phyloP scores from a whole-genome alignment of 2,888 invertebrate genomes.

The Lutraria lutraria region DNA sequence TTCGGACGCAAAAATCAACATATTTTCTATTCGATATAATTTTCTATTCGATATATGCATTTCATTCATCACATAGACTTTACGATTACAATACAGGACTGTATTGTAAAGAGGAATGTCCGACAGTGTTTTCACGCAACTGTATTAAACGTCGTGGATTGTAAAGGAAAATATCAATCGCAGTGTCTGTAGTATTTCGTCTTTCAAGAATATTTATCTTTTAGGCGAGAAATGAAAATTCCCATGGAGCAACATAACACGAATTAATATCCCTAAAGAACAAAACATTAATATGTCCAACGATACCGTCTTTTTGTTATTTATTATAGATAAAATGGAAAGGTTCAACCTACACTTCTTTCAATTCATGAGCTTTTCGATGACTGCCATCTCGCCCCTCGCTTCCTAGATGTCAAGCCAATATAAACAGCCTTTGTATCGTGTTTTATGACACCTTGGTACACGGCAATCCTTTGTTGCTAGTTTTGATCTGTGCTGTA shows the following conservation, averaged over 20 bases:
- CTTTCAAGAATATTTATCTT: background rate
- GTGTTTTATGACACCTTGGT: no score
- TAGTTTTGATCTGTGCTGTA: no score
- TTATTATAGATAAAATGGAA: background rate
- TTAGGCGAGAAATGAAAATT: background rate
- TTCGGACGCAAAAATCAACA: background rate
- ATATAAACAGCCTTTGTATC: no score
- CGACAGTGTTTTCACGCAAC: background rate
- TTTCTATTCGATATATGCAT: background rate
- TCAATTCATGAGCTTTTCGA: no score
- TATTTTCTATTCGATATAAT: no score
- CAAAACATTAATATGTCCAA: background rate
- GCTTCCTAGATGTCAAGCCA: no score
- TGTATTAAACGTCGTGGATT: slow-evolving; percentile 17
- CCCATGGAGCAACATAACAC: background rate
- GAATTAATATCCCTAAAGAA: background rate
- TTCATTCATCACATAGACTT: background rate
- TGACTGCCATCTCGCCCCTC: no score
- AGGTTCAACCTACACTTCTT: background rate
- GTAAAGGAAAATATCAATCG: slow-evolving; percentile 8
- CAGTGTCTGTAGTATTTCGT: background rate
- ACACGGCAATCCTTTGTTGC: no score
- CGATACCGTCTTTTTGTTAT: background rate
- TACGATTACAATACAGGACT: background rate
- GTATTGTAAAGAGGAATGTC: background rate